These are phyloP conservation scores for Acleris emargana DNA, from an alignment of 2,888 invertebrate genomes.

Conservation along the genomic window DNA sequence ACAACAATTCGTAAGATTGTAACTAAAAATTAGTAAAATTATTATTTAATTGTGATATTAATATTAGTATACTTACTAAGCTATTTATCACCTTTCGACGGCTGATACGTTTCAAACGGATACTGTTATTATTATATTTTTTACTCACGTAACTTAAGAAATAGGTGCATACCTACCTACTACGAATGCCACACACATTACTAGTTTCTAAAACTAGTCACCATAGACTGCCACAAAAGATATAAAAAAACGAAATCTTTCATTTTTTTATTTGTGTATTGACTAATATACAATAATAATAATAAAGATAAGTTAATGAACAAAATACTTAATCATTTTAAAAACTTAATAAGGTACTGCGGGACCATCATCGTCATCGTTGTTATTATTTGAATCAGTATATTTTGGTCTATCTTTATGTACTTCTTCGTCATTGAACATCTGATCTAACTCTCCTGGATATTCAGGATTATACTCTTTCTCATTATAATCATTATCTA, in stretches of 20 bases:
- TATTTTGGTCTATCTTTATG: constrained; percentile 49
- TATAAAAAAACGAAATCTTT: neutral
- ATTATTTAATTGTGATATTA: too few relatives aligned
- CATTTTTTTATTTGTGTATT: constrained; percentile 1
- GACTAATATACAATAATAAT: constrained; percentile 26
- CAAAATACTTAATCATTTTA: neutral
- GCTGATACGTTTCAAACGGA: too few relatives aligned
- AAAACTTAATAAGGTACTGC: constrained; percentile 59
- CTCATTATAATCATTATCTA: constrained; percentile 41
- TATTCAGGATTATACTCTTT: constrained; percentile 50
- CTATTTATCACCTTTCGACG: too few relatives aligned
- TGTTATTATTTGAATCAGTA: constrained; percentile 62
- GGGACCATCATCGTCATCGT: constrained; percentile 58
- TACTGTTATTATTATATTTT: too few relatives aligned
- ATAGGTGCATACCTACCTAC: too few relatives aligned
- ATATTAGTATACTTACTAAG: too few relatives aligned
- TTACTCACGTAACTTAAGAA: too few relatives aligned
- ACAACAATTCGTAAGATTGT: too few relatives aligned
- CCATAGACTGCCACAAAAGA: too few relatives aligned
- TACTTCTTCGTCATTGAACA: constrained; percentile 57
- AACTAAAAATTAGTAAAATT: too few relatives aligned
- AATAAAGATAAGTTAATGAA: constrained; percentile 1
- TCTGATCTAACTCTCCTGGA: constrained; percentile 50
- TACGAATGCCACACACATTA: too few relatives aligned
- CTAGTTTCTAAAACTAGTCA: too few relatives aligned